Evolutionary conservation across 2,888 invertebrate genomes (phyloP).

Genomic region (Caenorhabditis doughertyi): DNA sequence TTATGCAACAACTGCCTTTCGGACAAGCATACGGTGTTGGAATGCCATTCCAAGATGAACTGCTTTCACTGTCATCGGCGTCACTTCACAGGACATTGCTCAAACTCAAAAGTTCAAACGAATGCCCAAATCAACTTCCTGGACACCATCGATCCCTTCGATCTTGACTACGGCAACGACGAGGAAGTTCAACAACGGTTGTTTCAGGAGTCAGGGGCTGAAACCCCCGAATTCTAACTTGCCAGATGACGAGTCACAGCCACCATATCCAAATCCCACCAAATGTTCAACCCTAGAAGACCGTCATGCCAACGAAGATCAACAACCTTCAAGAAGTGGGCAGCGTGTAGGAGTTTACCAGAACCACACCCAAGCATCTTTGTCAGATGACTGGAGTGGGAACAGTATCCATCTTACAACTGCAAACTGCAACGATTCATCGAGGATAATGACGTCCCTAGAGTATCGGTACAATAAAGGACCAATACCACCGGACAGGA

Average conservation of each 20-base stretch:
- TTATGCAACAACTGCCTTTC: not conserved
- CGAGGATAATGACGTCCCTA: too few species aligned
- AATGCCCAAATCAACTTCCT: not conserved
- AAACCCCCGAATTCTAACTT: not conserved
- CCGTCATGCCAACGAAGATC: not conserved
- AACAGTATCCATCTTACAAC: too few species aligned
- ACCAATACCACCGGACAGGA: too few species aligned
- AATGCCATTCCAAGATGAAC: not conserved
- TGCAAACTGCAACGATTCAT: too few species aligned
- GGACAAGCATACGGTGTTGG: not conserved
- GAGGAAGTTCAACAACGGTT: not conserved
- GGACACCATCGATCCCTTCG: too few species aligned
- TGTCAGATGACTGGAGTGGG: too few species aligned
- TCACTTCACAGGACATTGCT: not conserved
- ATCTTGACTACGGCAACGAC: not conserved
- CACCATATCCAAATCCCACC: not conserved
- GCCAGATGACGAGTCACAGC: not conserved
- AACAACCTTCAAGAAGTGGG: too few species aligned
- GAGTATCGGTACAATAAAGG: too few species aligned
- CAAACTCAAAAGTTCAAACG: not conserved
- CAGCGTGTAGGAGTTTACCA: too few species aligned
- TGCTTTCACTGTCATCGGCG: not conserved
- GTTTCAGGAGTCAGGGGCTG: slow-evolving; percentile 4
- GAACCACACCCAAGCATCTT: too few species aligned
- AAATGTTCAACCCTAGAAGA: too few species aligned